phyloP scores from a whole-genome alignment of 1,140 invertebrate species.

The Drosophila arizonae region DNA sequence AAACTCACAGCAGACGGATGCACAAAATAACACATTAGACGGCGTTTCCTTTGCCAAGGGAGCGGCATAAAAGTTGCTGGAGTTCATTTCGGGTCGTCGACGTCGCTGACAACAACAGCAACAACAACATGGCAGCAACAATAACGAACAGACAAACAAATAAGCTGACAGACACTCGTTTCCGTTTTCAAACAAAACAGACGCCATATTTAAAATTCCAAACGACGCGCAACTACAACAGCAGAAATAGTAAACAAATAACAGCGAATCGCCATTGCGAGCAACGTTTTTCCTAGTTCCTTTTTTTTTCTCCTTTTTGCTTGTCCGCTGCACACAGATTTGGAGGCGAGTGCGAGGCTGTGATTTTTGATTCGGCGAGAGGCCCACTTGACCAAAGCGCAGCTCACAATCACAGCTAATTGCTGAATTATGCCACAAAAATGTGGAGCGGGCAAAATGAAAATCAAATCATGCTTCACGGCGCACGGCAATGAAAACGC shows the following conservation, averaged over 20 bases:
- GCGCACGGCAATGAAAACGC: conserved; percentile 26
- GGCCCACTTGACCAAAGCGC: too few species aligned
- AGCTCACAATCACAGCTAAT: conserved; percentile 48
- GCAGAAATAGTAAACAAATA: conserved; percentile 58
- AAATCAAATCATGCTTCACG: conserved; percentile 25
- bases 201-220: conserved; percentile 81
- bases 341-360: conserved; percentile 52
- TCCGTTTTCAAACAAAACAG: conserved; percentile 81
- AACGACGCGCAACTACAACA: conserved; percentile 50
- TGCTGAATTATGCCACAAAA: conserved; percentile 60
- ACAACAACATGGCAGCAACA: conserved; percentile 20
- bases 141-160: conserved; percentile 51
- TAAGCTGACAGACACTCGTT: conserved; percentile 80
- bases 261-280: conserved; percentile 61
- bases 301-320: conserved; percentile 28
- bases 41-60: conserved; percentile 71
- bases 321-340: conserved; percentile 47
- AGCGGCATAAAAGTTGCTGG: conserved; percentile 62
- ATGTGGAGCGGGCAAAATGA: conserved; percentile 3
- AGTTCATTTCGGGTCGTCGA: conserved; percentile 69
- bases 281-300: conserved; percentile 60
- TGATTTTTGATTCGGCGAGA: conserved; percentile 36
- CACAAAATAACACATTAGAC: conserved; percentile 74
- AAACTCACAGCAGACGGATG: conserved; percentile 20
- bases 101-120: conserved; percentile 51